Percentiles rank a stretch among this genome's conserved stretches.
These are phyloP conservation scores for Catostylus mosaicus DNA, from an alignment of 30 jellyfish, hydroid and myxozoan species.

Conservation along the genomic window DNA sequence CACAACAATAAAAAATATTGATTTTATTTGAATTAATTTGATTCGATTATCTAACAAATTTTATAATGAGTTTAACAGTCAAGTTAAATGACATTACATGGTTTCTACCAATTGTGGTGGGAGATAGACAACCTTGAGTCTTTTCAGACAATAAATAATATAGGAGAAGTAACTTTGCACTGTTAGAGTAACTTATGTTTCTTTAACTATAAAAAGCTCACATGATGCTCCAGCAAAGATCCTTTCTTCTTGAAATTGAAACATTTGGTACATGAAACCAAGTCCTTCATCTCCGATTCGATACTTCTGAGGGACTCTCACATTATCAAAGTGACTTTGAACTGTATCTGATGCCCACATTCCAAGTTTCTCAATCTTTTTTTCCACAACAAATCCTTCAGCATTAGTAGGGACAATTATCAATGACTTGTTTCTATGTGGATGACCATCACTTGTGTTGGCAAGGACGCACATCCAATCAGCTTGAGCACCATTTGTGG, in stretches of 20 bases:
- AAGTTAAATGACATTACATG: no score
- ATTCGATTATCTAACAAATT: no score
- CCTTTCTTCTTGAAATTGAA: constrained; percentile 97
- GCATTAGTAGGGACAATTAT: constrained; percentile 90
- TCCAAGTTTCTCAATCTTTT: constrained; percentile 81
- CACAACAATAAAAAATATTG: no score
- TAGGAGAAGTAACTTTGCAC: no score
- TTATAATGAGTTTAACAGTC: no score
- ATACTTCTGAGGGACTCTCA: constrained; percentile 95
- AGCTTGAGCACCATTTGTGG: constrained; percentile 99
- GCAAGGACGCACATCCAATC: constrained; percentile 99
- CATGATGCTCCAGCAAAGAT: constrained; percentile 83
- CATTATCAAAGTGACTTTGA: constrained; percentile 93
- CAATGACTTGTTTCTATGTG: constrained; percentile 88
- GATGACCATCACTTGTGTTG: constrained; percentile 93
- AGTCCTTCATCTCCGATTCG: constrained; percentile 98
- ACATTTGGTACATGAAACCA: constrained; percentile 96
- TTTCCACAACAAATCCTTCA: constrained; percentile 81
- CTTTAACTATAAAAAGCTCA: no score
- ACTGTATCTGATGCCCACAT: constrained; percentile 98
- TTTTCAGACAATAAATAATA: no score
- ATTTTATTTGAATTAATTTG: no score
- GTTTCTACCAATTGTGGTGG: no score
- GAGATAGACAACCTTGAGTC: no score
- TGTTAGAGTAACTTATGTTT: no score